Evolutionary conservation across 2,888 invertebrate genomes (phyloP).

Genomic region (Orchesellides sinensis): DNA sequence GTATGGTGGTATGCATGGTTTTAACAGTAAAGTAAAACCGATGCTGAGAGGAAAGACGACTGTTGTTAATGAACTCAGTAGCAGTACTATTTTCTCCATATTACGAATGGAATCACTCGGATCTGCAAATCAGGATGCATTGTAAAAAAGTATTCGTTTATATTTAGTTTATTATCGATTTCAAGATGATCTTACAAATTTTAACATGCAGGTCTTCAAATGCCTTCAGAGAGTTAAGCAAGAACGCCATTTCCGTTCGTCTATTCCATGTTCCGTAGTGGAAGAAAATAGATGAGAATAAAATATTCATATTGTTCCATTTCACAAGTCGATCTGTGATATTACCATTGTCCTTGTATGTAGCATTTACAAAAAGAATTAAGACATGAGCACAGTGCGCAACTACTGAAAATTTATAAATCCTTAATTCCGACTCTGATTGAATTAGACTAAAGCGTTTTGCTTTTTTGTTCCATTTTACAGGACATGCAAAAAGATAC

Average conservation of each 20-base stretch:
- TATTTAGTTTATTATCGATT: neutral
- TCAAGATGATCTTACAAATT: neutral
- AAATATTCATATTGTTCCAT: conserved; percentile 4
- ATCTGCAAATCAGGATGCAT: too few relatives aligned
- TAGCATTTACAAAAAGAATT: neutral
- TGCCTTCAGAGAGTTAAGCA: neutral
- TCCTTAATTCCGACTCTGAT: neutral
- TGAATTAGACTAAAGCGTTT: too few relatives aligned
- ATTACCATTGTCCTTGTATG: neutral
- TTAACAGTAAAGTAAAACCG: too few relatives aligned
- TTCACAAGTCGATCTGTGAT: neutral
- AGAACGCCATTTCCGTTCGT: neutral
- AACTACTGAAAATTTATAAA: neutral
- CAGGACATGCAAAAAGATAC: neutral
- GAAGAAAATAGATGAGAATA: conserved; percentile 7
- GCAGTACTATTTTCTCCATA: neutral
- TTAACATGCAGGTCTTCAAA: neutral
- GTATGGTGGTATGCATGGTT: too few relatives aligned
- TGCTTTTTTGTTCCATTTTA: neutral
- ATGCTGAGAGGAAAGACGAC: too few relatives aligned
- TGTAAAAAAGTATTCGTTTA: neutral
- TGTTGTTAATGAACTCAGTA: too few relatives aligned
- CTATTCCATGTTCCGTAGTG: neutral
- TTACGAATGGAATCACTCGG: neutral
- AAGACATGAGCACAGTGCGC: neutral